phyloP scores from a whole-genome alignment of 2,888 invertebrate genomes.

The Phyllotreta striolata region DNA sequence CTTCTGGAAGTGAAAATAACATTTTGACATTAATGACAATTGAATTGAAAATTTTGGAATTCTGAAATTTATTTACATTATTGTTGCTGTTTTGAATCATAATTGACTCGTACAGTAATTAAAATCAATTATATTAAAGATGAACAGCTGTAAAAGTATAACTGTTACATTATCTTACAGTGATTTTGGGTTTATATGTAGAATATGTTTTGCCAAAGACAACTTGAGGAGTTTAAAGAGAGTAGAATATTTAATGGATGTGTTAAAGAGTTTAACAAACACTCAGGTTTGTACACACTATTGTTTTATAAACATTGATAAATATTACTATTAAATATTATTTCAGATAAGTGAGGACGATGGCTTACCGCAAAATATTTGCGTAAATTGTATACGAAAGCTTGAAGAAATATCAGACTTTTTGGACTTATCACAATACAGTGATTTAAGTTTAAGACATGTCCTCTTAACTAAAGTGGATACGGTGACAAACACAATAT shows the following conservation, averaged over 20 bases:
- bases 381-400: constrained; percentile 9
- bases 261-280: constrained; percentile 1
- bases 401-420: constrained; percentile 10
- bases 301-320: background rate
- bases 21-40: too few species aligned
- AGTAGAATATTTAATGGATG: constrained; percentile 7
- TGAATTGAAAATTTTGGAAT: too few species aligned
- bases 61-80: too few species aligned
- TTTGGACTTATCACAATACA: constrained; percentile 8
- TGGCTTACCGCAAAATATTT: constrained; percentile 10
- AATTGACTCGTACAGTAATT: too few species aligned
- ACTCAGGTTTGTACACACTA: background rate
- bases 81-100: too few species aligned
- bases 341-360: constrained; percentile 8
- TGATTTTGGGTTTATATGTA: constrained; percentile 12
- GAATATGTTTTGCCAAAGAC: constrained; percentile 14
- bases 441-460: constrained; percentile 6
- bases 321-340: background rate
- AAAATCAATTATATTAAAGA: constrained; percentile 6
- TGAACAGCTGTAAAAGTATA: background rate
- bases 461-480: constrained; percentile 2
- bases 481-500: constrained; percentile 5
- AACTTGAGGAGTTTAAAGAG: constrained; percentile 7
- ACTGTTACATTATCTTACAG: constrained; percentile 7
- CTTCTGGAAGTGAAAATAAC: too few species aligned